A percentile compares a stretch with the other conserved stretches of the same genome.
phyloP scores from a whole-genome alignment of 2,888 invertebrate genomes.

The Thera britannica region DNA sequence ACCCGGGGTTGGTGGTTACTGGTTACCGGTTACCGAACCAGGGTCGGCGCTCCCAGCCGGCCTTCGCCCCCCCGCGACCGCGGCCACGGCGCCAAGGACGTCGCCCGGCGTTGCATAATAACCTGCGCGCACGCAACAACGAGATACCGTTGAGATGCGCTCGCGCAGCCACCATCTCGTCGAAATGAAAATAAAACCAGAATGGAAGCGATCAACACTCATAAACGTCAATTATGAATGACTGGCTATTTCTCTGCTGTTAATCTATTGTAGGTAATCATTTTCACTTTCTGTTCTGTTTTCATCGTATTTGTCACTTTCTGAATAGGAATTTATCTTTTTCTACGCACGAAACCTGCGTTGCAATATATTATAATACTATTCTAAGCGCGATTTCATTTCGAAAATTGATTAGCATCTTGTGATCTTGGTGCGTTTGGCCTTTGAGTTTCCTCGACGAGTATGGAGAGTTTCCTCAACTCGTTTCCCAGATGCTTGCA shows the following conservation, averaged over 20 bases:
- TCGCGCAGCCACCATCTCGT: slow-evolving; percentile 23
- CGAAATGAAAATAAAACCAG: slow-evolving; percentile 59
- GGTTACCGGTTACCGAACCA: slow-evolving; percentile 53
- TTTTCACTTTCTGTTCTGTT: slow-evolving; percentile 46
- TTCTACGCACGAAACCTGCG: slow-evolving; percentile 11
- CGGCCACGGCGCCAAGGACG: slow-evolving; percentile 71
- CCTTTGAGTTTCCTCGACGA: slow-evolving; percentile 51
- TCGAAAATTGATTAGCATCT: slow-evolving; percentile 23
- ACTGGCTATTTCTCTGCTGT: slow-evolving; percentile 39
- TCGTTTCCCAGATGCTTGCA: slow-evolving; percentile 46
- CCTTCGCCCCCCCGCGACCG: slow-evolving; percentile 67
- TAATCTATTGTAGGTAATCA: slow-evolving; percentile 42
- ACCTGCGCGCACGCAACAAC: slow-evolving; percentile 66
- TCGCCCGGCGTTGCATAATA: slow-evolving; percentile 78
- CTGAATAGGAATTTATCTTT: slow-evolving; percentile 33
- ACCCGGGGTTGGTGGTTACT: slow-evolving; percentile 51
- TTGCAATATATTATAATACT: slow-evolving; percentile 1
- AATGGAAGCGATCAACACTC: slow-evolving; percentile 52
- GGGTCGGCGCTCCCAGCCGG: slow-evolving; percentile 75
- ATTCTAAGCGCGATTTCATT: slow-evolving; percentile 18
- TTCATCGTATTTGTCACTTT: slow-evolving; percentile 33
- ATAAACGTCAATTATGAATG: slow-evolving; percentile 53
- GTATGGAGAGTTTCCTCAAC: slow-evolving; percentile 53
- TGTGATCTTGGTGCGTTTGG: slow-evolving; percentile 15
- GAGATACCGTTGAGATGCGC: slow-evolving; percentile 71